Conservation (phyloP, 1,140 invertebrate species). For the Uloborus diversus region DNA sequence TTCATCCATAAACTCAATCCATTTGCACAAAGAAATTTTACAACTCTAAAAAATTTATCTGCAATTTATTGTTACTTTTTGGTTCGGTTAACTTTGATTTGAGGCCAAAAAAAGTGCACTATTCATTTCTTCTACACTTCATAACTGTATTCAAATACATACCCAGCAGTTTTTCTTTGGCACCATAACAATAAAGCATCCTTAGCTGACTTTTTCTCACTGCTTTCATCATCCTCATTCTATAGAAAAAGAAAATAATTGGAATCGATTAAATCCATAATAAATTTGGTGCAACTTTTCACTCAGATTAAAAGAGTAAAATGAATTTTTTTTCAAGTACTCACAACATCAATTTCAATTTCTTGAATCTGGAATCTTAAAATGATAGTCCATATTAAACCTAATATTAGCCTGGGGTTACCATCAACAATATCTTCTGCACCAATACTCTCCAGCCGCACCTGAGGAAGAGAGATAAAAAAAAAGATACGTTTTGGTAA, state of each 20-base stretch:
- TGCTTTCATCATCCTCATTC: constrained; percentile 97
- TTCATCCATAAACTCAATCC: too few species aligned
- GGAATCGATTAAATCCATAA: not conserved
- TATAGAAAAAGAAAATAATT: constrained; percentile 62
- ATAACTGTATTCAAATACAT: constrained; percentile 53
- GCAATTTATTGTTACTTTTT: too few species aligned
- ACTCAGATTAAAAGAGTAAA: not conserved
- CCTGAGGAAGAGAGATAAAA: constrained; percentile 69
- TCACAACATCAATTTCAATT: constrained; percentile 75
- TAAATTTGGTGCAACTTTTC: not conserved
- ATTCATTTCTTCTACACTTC: too few species aligned
- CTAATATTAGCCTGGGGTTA: constrained; percentile 91
- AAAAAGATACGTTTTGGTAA: too few species aligned
- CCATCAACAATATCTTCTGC: constrained; percentile 99
- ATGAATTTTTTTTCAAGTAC: constrained; percentile 18
- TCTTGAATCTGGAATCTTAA: constrained; percentile 88
- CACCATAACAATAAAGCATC: constrained; percentile 98
- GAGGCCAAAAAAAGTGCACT: too few species aligned
- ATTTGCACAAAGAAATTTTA: too few species aligned
- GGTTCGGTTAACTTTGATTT: too few species aligned
- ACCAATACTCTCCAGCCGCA: constrained; percentile 96
- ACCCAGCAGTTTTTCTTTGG: constrained; percentile 94
- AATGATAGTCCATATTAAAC: constrained; percentile 99
- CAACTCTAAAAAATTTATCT: too few species aligned
- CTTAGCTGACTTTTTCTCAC: constrained; percentile 98